A percentile compares a stretch with the other conserved stretches of the same genome.
Conservation (phyloP, 1,140 invertebrate species). For the Saccostrea cuccullata region DNA sequence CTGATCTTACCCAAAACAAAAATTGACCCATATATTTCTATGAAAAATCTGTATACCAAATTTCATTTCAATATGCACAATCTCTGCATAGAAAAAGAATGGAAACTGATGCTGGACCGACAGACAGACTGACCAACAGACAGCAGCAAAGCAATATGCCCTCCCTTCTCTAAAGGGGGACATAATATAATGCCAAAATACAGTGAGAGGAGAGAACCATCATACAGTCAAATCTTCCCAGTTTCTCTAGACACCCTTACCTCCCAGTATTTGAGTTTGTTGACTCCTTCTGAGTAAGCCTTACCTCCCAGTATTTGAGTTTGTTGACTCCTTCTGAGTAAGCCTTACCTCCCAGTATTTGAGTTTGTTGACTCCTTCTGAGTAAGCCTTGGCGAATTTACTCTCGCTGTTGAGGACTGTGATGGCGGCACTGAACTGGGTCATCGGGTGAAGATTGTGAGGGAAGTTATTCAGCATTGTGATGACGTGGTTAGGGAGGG, state of each 20-base stretch:
- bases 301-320: conserved; percentile 93
- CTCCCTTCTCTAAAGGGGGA: too few species aligned
- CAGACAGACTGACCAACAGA: too few species aligned
- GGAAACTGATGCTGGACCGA: too few species aligned
- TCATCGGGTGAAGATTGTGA: conserved; percentile 95
- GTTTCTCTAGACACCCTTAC: conserved; percentile 81
- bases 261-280: conserved; percentile 94
- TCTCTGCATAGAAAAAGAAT: too few species aligned
- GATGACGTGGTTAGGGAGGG: conserved; percentile 94
- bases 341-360: conserved; percentile 95
- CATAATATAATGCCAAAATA: too few species aligned
- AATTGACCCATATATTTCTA: too few species aligned
- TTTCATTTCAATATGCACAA: too few species aligned
- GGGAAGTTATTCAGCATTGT: conserved; percentile 97
- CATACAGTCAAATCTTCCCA: too few species aligned
- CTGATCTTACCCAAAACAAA: too few species aligned
- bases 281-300: conserved; percentile 91
- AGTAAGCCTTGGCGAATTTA: conserved; percentile 95
- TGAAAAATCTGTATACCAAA: too few species aligned
- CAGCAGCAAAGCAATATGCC: too few species aligned
- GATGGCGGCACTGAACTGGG: conserved; percentile 95
- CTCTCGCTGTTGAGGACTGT: conserved; percentile 96
- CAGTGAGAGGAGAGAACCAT: too few species aligned
- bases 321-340: conserved; percentile 92
- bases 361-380: conserved; percentile 89